phyloP scores from a whole-genome alignment of 2,113 vertebrate genomes.

The Pollimyrus isidori region DNA sequence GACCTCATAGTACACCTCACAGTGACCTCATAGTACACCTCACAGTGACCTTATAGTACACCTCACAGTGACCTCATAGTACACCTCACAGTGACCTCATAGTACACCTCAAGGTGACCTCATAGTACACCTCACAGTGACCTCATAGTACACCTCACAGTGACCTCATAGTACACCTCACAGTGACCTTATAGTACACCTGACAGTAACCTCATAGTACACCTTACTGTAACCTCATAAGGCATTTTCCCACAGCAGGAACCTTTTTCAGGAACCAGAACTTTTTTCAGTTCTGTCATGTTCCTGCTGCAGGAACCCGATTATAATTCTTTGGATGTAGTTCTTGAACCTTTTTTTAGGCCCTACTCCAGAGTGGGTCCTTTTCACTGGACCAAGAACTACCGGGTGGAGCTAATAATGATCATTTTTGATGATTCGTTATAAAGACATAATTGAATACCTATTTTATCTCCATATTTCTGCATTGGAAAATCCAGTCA shows the following conservation, averaged over 20 bases:
- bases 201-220: slow-evolving; percentile 42
- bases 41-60: too few relatives aligned
- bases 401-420: neutral
- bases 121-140: neutral
- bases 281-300: neutral
- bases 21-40: too few relatives aligned
- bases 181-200: too few relatives aligned
- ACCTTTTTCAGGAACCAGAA: neutral
- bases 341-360: neutral
- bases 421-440: neutral
- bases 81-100: slow-evolving; percentile 15
- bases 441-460: neutral
- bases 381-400: too few relatives aligned
- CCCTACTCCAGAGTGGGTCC: neutral
- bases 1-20: too few relatives aligned
- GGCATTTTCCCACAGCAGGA: neutral
- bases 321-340: neutral
- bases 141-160: slow-evolving; percentile 43
- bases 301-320: neutral
- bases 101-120: neutral
- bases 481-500: neutral
- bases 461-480: neutral
- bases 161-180: neutral
- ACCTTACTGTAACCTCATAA: neutral
- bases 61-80: slow-evolving; percentile 38